Percentiles rank a stretch among this genome's conserved stretches.
phyloP scores from a whole-genome alignment of 1,140 invertebrate genomes.

The Drosophila persimilis region DNA sequence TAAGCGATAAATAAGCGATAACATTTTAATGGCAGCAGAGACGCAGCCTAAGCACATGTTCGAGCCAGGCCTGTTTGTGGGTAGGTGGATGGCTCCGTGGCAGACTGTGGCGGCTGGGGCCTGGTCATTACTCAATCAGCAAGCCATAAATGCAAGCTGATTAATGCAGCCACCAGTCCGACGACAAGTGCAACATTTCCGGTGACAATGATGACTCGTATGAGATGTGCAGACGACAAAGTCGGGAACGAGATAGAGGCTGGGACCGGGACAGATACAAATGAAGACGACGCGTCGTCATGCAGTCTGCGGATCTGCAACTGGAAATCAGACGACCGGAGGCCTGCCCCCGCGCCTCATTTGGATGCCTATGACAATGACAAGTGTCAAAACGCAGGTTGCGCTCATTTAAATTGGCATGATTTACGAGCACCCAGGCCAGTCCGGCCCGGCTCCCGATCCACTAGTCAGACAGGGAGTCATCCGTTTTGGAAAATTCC shows the following conservation, averaged over 20 bases:
- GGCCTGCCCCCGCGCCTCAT: constrained; percentile 5
- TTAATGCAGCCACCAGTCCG: constrained; percentile 52
- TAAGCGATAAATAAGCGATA: constrained; percentile 70
- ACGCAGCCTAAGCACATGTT: constrained; percentile 37
- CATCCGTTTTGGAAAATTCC: constrained; percentile 65
- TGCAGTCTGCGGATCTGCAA: constrained; percentile 55
- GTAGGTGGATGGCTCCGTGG: background rate
- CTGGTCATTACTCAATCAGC: constrained; percentile 70
- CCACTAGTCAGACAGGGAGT: constrained; percentile 1
- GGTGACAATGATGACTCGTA: constrained; percentile 45
- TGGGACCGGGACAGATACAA: background rate
- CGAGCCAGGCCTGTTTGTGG: constrained; percentile 9
- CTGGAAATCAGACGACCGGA: constrained; percentile 7
- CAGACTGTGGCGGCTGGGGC: background rate
- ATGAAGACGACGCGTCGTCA: constrained; percentile 56
- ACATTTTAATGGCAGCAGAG: constrained; percentile 63
- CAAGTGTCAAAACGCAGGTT: constrained; percentile 78
- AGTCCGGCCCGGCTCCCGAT: background rate
- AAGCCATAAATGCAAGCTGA: constrained; percentile 60
- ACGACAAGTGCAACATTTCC: constrained; percentile 70
- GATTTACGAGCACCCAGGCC: constrained; percentile 60
- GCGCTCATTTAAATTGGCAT: constrained; percentile 79
- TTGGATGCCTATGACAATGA: constrained; percentile 46
- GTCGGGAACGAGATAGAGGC: background rate
- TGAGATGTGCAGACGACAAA: background rate